Base-by-base conservation (phyloP, 2,797 vertebrate genomes). In the Lophius americanus region DNA sequence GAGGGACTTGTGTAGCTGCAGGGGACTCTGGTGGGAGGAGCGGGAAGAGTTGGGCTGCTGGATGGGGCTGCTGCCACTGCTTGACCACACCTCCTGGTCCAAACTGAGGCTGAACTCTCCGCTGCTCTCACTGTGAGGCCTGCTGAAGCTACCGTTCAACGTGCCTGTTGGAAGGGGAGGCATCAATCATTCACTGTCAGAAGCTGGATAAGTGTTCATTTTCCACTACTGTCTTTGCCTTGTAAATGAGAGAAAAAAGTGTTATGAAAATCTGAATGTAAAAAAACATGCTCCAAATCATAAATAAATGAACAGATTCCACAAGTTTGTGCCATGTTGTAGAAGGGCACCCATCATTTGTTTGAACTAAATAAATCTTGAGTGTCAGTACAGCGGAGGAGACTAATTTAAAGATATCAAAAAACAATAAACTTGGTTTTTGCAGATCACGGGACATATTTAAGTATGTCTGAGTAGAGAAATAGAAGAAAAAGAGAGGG, bases 91-190 rank as follows among this genome's bases (percentile, higher is more conserved):
- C 73, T 98, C 98, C 33, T 95, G 94, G 71, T 98, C 96, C 50
- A 96, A 89, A 14, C 95, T 94, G 44, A 97, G 90, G 70, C 95
- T 97, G 85, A 98, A 98, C 85, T 99, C 98, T 2, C 97, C 97
- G 4, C 97, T 99, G 94, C 96, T 98, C 92, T 98, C 97, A 32
- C 97, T 99, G 54, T 97, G 97, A 3, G 96, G 96, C 57, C 96
- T 88, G 92, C 95, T 97, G 73, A 95, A 92, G 81, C 68, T 89
- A 70, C 91, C 95, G 79, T 94, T 95, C 84, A 94, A 36, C 11
- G 94, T 90, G 89, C 96, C 97, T 97, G 76, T 7, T 13, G 53
- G 7, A 58, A 10, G 4, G 38, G 7, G 10, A 9, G 33, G 11
- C 3, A 3, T 54, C 33, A 14, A 38, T 47, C 33, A n/a, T 7